Evolutionary conservation across 2,113 vertebrate genomes (phyloP), one percentile per base, ranked within the genome.

Genomic region (Agelaius phoeniceus): DNA sequence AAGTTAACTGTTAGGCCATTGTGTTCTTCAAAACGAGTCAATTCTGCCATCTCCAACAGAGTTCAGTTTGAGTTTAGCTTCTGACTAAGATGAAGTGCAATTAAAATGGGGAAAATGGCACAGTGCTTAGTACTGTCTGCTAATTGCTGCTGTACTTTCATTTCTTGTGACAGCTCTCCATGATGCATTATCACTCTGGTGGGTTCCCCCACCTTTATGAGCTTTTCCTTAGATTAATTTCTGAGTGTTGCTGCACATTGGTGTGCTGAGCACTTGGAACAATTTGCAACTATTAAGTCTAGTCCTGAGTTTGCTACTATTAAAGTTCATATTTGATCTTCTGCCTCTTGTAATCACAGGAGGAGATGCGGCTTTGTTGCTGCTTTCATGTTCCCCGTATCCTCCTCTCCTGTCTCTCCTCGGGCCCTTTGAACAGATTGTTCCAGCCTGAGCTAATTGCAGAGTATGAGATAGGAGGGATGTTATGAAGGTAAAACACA

Each of bases 91-190:
- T 78, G 63, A 95, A 90, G 81, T 66, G 92, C 88, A 96, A 88
- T 97, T 95, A 94, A 91, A 94, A 94, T 52, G 71, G 78, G 49
- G 72, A 80, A 68, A 81, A 85, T 46, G 35, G 86, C 76, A 91
- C 87, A 80, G 89, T 94, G 94, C 92, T 90, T 94, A 92, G 95
- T 85, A 91, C 81, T 67, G 86, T 75, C 95, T 96, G 77, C 75
- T 97, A 97, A 97, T 97, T 96, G 93, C 93, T 96, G 81, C 72
- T 72, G 79, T 94, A 90, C 90, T 97, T 96, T 96, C 89, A 88
- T 93, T 94, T 94, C 94, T 95, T 94, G 86, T 97, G 95, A 96
- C 96, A 96, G 93, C 84, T 95, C 91, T 94, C 92, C 61, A n/a
- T 67, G 94, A 94, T 93, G 69, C 91, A 91, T 96, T 97, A 94